Evolutionary conservation across 2,113 vertebrate genomes (phyloP), one percentile per base, ranked within the genome.

Genomic region (Elephantulus edwardii): DNA sequence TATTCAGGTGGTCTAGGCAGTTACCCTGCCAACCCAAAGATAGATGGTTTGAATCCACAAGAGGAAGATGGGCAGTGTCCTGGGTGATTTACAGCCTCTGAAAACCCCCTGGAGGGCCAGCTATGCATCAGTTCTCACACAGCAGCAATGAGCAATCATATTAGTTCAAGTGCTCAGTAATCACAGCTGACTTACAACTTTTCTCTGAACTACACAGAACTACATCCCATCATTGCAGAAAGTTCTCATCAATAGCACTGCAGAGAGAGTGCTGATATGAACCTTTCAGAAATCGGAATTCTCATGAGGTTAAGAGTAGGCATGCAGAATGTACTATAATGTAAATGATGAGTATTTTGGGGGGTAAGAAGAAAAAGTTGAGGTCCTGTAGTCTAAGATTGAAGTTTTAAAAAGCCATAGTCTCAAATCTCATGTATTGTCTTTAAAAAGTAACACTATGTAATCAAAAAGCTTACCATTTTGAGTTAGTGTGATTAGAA

Each of bases 241-340:
- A 44, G 58, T 82, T 70, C 46, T 71, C 0, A 52, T 26, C 44
- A 30, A 10, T 7, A 71, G 33, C 38, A 13, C 16, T 38, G 42
- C 56, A 74, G n/a, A 5, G 11, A 24, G 40, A 56, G 74, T 44
- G 19, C 72, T 86, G 35, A n/a, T 12, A 4, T 4, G n/a, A 88
- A 50, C n/a, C 33, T 33, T 75, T 46, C 35, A 54, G 87, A 81
- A 64, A 54, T 30, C 48, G 82, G 74, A n/a, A 24, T 83, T 90
- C 35, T 50, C 30, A n/a, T 52, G 48, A 86, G 48, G n/a, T 58
- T 81, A 64, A 88, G 46, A 83, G 80, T 62, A 91, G 46, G 62
- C 10, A 19, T 8, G n/a, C 38, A 81, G 60, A 60, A 20, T 46
- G 3, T 6, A 20, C 56, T 35, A 10, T 40, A 66, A 66, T 50